Evolutionary conservation across 2,797 vertebrate genomes (phyloP), one percentile per base, ranked within the genome.

Genomic region (Muscicapa comitata): DNA sequence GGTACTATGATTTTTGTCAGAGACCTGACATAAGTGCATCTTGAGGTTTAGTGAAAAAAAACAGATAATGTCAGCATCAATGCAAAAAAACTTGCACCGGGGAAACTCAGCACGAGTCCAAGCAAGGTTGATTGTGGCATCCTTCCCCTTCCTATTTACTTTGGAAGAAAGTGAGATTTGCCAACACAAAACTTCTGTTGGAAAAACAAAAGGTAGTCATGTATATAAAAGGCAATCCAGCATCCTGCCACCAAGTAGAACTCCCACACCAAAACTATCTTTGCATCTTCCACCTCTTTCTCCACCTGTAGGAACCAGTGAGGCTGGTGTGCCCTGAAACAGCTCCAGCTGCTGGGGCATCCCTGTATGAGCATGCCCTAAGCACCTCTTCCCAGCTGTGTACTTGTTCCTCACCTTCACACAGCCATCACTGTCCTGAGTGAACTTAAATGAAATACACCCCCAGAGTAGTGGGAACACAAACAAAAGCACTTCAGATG

Each of bases 341-440:
- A 47, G 26, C 11, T 74, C 42, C 17, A 66, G 63, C 57, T 88
- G 58, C 76, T 68, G 45, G 3, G 13, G 17, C 5, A 63, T 5
- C 25, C 45, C 57, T 31, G 2, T 6, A 2, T 7, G 7, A 80
- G 18, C 2, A 3, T 53, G n/a, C 11, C 17, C 19, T 15, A 72
- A 38, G n/a, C 17, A 11, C 33, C 0, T 0, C 38, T 59, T 90
- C 17, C 11, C 17, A 2, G 37, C 45, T 82, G 37, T 3, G 0
- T 75, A 66, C 59, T 33, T 58, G 16, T 18, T 90, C 40, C 57
- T 67, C 38, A 70, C 24, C 18, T 67, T 75, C 63, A 43, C 9
- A 48, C 12, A 43, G 15, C 26, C 3, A 0, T 28, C 1, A 6
- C 23, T 54, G 53, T 28, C 10, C 48, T 47, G 40, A 54, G 33